phyloP scores from a whole-genome alignment of 1,140 invertebrate genomes.

The Drosophila pallidifrons region DNA sequence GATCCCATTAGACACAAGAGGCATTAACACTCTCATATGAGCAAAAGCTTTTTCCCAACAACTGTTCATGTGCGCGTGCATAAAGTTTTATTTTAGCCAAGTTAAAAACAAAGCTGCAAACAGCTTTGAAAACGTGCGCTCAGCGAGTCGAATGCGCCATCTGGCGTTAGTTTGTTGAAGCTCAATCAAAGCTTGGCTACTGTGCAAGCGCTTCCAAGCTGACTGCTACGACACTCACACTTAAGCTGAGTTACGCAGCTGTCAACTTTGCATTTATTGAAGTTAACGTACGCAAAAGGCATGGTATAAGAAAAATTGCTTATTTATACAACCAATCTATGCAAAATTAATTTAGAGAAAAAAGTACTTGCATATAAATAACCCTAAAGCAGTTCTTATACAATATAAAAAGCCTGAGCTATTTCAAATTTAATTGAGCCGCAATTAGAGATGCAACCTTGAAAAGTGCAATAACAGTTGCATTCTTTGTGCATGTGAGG shows the following conservation, averaged over 20 bases:
- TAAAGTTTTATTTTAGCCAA: conserved; percentile 18
- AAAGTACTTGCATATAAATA: background rate
- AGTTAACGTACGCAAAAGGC: no score
- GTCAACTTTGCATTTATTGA: background rate
- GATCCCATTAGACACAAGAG: conserved; percentile 51
- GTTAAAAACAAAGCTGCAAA: conserved; percentile 15
- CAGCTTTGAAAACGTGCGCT: background rate
- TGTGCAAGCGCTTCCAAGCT: background rate
- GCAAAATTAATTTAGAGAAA: background rate
- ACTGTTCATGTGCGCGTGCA: background rate
- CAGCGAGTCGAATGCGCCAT: conserved; percentile 7
- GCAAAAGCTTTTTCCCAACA: background rate
- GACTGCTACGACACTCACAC: conserved; percentile 4
- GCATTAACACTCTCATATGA: background rate
- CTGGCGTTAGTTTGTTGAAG: background rate
- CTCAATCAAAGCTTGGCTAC: conserved; percentile 4
- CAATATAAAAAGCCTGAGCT: background rate
- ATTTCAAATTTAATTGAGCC: conserved; percentile 28
- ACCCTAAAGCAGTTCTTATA: background rate
- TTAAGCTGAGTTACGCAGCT: background rate
- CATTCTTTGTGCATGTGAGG: background rate
- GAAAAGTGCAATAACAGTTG: conserved; percentile 40
- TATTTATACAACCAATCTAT: background rate
- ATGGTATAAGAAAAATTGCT: no score
- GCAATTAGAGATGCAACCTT: conserved; percentile 60